These are phyloP conservation scores for Tortrix viridana DNA, from an alignment of 2,888 invertebrate genomes.

Conservation along the genomic window DNA sequence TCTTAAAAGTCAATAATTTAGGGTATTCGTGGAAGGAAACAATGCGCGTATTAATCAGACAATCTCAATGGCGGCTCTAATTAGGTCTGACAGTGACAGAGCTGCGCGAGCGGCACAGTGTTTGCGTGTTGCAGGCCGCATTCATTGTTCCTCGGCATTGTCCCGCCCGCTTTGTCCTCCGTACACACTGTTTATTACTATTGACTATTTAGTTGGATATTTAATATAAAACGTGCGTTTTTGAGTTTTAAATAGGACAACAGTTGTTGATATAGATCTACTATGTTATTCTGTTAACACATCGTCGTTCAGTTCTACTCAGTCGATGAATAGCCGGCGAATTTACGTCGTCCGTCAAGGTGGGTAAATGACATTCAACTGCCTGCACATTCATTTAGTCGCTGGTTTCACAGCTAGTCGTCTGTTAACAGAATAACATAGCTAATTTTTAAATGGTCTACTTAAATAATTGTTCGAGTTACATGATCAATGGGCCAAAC, in stretches of 20 bases:
- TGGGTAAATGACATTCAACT: no score
- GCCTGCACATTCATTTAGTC: no score
- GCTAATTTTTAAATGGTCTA: no score
- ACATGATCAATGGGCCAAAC: no score
- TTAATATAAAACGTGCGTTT: conserved; percentile 25
- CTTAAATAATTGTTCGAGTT: no score
- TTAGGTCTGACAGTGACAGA: conserved; percentile 81
- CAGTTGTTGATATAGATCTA: not conserved
- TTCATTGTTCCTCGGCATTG: conserved; percentile 71
- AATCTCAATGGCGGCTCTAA: conserved; percentile 77
- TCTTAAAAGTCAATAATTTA: conserved; percentile 38
- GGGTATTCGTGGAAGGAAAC: conserved; percentile 64
- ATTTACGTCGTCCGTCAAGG: no score
- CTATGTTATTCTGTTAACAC: no score
- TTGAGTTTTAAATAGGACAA: not conserved
- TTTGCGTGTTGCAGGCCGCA: conserved; percentile 66
- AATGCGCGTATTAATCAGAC: conserved; percentile 80
- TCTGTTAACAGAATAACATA: no score
- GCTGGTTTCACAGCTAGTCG: no score
- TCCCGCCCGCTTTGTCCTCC: conserved; percentile 65
- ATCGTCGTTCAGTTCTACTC: no score
- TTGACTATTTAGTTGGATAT: conserved; percentile 52
- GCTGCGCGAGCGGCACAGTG: conserved; percentile 56
- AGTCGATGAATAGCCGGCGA: no score
- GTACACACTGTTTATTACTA: conserved; percentile 57